A percentile compares a stretch with the other conserved stretches of the same genome.
Evolutionary conservation across 1,140 invertebrate species (phyloP).

Genomic region (Dendroctonus ponderosae): DNA sequence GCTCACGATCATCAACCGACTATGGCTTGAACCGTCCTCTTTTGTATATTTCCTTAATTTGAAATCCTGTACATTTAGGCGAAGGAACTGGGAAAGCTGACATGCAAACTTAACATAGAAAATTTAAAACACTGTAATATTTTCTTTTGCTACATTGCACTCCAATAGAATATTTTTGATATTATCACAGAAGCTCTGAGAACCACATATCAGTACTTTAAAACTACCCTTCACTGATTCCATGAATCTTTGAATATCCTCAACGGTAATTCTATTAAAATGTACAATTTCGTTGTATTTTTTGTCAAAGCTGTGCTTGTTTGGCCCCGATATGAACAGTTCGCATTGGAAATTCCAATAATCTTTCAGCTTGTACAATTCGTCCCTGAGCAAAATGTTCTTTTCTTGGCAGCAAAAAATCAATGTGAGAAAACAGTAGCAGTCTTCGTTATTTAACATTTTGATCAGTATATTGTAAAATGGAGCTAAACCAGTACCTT

Average conservation of each 20-base stretch:
- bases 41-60: too few species aligned
- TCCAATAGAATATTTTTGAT: conserved; percentile 18
- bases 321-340: conserved; percentile 55
- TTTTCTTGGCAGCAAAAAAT: conserved; percentile 58
- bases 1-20: too few species aligned
- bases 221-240: conserved; percentile 1
- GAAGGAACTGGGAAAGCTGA: too few species aligned
- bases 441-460: conserved; percentile 63
- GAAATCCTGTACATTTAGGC: too few species aligned
- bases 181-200: conserved; percentile 13
- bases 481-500: conserved; percentile 70
- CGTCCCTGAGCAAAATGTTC: conserved; percentile 59
- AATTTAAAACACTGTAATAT: conserved; percentile 33
- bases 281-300: conserved; percentile 46
- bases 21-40: too few species aligned
- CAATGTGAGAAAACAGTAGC: conserved; percentile 60
- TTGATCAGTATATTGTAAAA: conserved; percentile 60
- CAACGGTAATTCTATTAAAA: not conserved
- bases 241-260: conserved; percentile 18
- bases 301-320: conserved; percentile 31
- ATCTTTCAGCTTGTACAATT: conserved; percentile 55
- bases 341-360: conserved; percentile 69
- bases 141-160: conserved; percentile 17
- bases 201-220: conserved; percentile 24
- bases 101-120: too few species aligned